A percentile compares a stretch with the other conserved stretches of the same genome.
Evolutionary conservation across 2,113 vertebrate genomes (phyloP).

Genomic region (Lipophrys pholis): DNA sequence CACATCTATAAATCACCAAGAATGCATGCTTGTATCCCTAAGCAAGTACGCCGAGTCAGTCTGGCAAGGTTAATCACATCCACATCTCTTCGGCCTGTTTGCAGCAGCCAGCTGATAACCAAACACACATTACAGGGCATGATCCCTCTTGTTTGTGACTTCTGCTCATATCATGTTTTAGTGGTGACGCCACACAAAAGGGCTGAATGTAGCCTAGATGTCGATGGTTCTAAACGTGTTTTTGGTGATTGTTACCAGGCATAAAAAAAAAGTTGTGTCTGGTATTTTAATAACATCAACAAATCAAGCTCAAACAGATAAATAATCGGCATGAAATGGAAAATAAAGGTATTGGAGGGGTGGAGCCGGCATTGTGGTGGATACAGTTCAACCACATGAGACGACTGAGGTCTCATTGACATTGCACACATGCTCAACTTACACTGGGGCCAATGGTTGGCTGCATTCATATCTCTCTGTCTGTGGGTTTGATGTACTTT

Average conservation of each 20-base stretch:
- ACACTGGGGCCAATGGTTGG: slow-evolving; percentile 55
- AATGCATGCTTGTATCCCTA: slow-evolving; percentile 69
- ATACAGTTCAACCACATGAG: slow-evolving; percentile 27
- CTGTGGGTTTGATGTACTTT: slow-evolving; percentile 61
- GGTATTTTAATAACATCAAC: slow-evolving; percentile 32
- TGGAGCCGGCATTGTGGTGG: not conserved
- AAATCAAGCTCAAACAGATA: slow-evolving; percentile 22
- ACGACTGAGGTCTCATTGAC: slow-evolving; percentile 69
- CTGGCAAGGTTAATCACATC: slow-evolving; percentile 76
- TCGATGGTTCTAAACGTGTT: slow-evolving; percentile 31
- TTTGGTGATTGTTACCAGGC: slow-evolving; percentile 52
- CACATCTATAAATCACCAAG: slow-evolving; percentile 78
- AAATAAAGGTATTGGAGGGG: slow-evolving; percentile 10
- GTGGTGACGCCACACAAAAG: slow-evolving; percentile 62
- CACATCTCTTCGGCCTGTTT: slow-evolving; percentile 70
- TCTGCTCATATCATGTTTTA: slow-evolving; percentile 59
- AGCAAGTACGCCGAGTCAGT: slow-evolving; percentile 67
- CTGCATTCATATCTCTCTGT: slow-evolving; percentile 48
- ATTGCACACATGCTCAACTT: slow-evolving; percentile 63
- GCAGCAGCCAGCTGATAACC: slow-evolving; percentile 67
- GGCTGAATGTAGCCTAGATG: slow-evolving; percentile 20
- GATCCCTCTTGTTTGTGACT: slow-evolving; percentile 75
- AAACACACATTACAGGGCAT: slow-evolving; percentile 74
- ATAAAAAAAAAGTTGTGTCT: slow-evolving; percentile 6
- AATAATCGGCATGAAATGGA: slow-evolving; percentile 21